Evolutionary conservation across 2,888 invertebrate genomes (phyloP).

Genomic region (Xanthia togata): DNA sequence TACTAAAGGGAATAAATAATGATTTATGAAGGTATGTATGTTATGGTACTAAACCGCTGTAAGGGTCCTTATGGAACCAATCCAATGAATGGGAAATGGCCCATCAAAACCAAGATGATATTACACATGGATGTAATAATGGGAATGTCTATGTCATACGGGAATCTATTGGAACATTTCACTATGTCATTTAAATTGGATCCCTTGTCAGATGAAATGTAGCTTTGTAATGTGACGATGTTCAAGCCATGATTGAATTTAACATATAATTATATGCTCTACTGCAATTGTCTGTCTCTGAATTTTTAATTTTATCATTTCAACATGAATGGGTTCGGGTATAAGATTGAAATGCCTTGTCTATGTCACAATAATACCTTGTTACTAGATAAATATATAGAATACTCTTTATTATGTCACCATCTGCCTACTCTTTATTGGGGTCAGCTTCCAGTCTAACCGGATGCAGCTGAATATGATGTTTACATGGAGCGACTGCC

Average conservation of each 20-base stretch:
- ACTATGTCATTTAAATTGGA: slow-evolving; percentile 48
- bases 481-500: too few species aligned
- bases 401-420: too few species aligned
- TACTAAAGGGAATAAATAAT: slow-evolving; percentile 24
- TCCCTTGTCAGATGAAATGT: slow-evolving; percentile 11
- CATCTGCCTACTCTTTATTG: too few species aligned
- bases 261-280: slow-evolving; percentile 3
- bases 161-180: slow-evolving; percentile 12
- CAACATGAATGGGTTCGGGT: background rate
- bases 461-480: too few species aligned
- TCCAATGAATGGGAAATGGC: slow-evolving; percentile 38
- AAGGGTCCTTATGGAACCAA: slow-evolving; percentile 29
- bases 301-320: background rate
- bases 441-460: too few species aligned
- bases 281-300: background rate
- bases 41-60: slow-evolving; percentile 14
- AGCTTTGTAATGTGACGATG: background rate
- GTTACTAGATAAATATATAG: too few species aligned
- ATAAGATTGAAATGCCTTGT: background rate
- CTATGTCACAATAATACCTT: too few species aligned
- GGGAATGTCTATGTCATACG: slow-evolving; percentile 21
- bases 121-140: slow-evolving; percentile 31
- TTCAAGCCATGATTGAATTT: slow-evolving; percentile 8
- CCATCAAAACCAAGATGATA: slow-evolving; percentile 36
- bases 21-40: slow-evolving; percentile 31